These are phyloP conservation scores for Phortica variegata DNA, from an alignment of 1,140 invertebrate species.

Conservation along the genomic window DNA sequence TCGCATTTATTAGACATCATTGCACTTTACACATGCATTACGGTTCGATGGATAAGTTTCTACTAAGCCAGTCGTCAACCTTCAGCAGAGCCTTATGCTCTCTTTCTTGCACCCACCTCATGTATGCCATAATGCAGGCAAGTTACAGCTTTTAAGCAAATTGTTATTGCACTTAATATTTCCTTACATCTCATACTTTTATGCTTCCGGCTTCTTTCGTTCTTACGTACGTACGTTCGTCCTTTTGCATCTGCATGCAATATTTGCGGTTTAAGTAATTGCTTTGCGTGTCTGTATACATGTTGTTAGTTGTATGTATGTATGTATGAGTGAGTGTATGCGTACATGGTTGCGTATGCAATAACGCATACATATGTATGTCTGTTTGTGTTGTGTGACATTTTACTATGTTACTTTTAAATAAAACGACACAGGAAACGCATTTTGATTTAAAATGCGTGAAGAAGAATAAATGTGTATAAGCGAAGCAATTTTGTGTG, in stretches of 20 bases:
- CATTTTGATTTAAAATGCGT: conserved; percentile 54
- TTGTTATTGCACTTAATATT: too few species aligned
- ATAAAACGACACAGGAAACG: too few species aligned
- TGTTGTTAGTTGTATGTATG: neutral
- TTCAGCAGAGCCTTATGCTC: conserved; percentile 21
- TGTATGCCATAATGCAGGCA: neutral
- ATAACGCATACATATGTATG: too few species aligned
- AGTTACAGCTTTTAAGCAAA: neutral
- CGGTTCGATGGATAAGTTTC: conserved; percentile 3
- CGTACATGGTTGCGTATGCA: too few species aligned
- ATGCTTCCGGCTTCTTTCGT: too few species aligned
- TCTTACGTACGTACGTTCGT: neutral
- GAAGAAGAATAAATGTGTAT: conserved; percentile 35
- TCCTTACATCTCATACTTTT: too few species aligned
- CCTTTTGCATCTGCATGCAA: neutral
- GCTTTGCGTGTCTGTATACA: conserved; percentile 39
- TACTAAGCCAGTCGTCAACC: neutral
- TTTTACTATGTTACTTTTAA: too few species aligned
- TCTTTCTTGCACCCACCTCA: conserved; percentile 8
- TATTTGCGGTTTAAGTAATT: conserved; percentile 31
- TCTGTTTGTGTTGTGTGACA: too few species aligned
- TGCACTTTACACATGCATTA: too few species aligned
- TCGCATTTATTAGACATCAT: conserved; percentile 1
- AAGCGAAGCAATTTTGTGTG: conserved; percentile 29
- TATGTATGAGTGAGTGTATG: too few species aligned